Conservation (phyloP, 1,140 invertebrate species). For the Muscidifurax raptorellus region DNA sequence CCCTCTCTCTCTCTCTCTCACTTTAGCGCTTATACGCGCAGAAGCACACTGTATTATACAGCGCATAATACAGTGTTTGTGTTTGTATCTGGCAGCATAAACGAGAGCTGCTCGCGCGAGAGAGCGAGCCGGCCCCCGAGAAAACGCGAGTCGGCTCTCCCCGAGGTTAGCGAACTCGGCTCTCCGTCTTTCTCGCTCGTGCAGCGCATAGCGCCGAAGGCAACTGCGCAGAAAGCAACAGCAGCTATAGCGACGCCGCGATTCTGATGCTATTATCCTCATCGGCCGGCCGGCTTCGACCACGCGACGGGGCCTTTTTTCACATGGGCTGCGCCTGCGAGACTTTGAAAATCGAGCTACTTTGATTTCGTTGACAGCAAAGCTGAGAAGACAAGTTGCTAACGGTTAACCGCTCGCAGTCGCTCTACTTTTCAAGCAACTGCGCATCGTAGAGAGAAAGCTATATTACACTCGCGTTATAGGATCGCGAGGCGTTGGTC, state of each 20-base stretch:
- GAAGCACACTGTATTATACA: not conserved
- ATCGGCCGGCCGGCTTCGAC: not conserved
- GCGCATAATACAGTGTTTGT: not conserved
- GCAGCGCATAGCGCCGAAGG: not conserved
- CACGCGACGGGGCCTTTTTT: not conserved
- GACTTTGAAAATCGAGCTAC: not conserved
- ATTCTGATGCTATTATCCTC: not conserved
- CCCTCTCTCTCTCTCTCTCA: slow-evolving; percentile 9
- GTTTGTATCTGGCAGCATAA: not conserved
- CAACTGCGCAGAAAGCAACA: slow-evolving; percentile 3
- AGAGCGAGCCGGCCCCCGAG: not conserved
- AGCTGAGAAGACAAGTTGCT: not conserved
- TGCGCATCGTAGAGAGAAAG: too few species aligned
- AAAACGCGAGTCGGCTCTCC: slow-evolving; percentile 27
- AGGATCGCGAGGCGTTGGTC: not conserved
- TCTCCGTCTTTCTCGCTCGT: not conserved
- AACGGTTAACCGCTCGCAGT: not conserved
- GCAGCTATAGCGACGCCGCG: not conserved
- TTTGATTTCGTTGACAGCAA: too few species aligned
- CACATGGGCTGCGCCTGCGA: too few species aligned
- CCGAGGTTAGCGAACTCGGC: slow-evolving; percentile 43
- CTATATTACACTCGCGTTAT: too few species aligned
- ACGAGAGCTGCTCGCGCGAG: not conserved
- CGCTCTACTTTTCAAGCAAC: too few species aligned
- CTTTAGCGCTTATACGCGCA: too few species aligned